Base-by-base conservation (phyloP, 2,888 invertebrate genomes). In the Biston stratarius region DNA sequence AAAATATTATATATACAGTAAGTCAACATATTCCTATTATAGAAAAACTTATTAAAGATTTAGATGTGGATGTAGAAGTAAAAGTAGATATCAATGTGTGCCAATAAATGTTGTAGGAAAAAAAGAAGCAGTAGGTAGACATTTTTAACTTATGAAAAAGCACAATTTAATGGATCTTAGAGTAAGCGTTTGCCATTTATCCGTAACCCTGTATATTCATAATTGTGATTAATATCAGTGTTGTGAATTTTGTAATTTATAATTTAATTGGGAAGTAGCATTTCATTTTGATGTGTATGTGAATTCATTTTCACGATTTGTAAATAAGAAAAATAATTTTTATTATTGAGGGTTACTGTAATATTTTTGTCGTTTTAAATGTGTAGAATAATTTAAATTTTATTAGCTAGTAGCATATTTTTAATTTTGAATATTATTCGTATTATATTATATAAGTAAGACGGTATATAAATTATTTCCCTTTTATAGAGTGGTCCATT, bases 401-500 rank as follows among this genome's bases (percentile, higher is more conserved):
- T 45, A 47, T 56, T 33, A 1, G 15, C 14, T 45, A n/a, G 0
- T 14, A 45, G 45, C n/a, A 34, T 14, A 24, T 0, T 34, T 45
- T 11, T 45, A 9, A 57, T 34, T 34, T 45, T 56, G n/a, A 57
- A 14, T 45, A 38, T 14, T 51, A 51, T 42, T 57, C 33, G n/a
- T 34, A 57, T n/a, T 45, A 48, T 61, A 74, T 70, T 73, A 73
- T 70, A 71, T 71, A 65, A 34, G 10, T 72, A 70, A 72, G 68
- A 70, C 45, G 61, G 67, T 56, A 71, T 67, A 72, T 9, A 56
- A 11, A 69, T 74, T 65, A 74, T 75, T 82, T 83, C 77, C 83
- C 90, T 83, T 78, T 89, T 93, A 92, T 92, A 89, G 87, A 83
- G 94, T 89, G 94, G 94, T 93, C 94, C 94, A 94, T 89, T 86